Base-by-base conservation (phyloP, 2,113 vertebrate genomes). In the Saguinus imperator region DNA sequence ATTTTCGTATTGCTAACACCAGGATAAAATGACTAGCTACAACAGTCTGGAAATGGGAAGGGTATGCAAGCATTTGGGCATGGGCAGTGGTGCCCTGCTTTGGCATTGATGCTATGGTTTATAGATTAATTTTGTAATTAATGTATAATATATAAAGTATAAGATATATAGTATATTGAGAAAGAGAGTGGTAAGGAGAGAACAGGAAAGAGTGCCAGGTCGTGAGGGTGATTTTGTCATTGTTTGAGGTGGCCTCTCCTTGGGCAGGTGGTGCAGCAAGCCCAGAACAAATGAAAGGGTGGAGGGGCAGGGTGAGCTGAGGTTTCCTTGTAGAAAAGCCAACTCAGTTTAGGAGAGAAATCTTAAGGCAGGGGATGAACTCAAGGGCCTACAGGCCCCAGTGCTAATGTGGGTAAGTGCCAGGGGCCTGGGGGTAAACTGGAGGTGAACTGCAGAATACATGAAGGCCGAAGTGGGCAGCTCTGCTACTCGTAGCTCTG, bases 401-500 rank as follows among this genome's bases (percentile, higher is more conserved):
- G 27, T 13, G 29, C 27, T 32, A 29, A 50, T 12, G 5, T 7
- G 40, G 64, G 11, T 35, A 14, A 61, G 21, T 37, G 57, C 3
- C 37, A 4, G 18, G 12, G 18, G 21, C 8, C n/a, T 37, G 37
- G 76, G 61, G 17, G 50, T 1, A 27, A 66, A 14, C 25, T 40
- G 43, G n/a, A 13, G 57, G 66, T 32, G 20, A 23, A 6, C 0
- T 25, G 50, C 32, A 29, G 55, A 79, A 23, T 6, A 16, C 1
- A 17, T 3, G 1, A 7, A 25, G 48, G 48, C 5, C 3, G 0
- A 6, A 48, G 66, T 0, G 9, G 35, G 10, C 23, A 17, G 13
- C 35, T 4, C 7, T 40, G 17, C 1, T 35, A 0, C 2, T 18
- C 1, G 3, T 5, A 4, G 52, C 7, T 7, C 64, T 14, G 29